A percentile compares a stretch with the other conserved stretches of the same genome.
Conservation (phyloP, 2,797 vertebrate genomes). For the Cryptoblepharus egeriae region DNA sequence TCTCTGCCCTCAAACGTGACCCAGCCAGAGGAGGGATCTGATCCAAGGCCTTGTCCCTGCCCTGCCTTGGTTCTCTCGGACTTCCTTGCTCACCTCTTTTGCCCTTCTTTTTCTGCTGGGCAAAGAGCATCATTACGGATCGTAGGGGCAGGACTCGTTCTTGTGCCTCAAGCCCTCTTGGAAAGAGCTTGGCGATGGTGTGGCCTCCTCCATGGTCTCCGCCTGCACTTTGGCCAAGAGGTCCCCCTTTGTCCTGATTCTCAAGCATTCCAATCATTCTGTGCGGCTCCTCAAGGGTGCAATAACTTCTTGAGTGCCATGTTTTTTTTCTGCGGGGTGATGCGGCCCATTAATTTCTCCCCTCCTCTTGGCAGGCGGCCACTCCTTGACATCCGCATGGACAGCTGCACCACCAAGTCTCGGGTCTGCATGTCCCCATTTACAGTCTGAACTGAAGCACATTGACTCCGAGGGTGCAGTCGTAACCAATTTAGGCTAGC, state of each 20-base stretch:
- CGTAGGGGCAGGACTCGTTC: background rate
- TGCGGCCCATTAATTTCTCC: background rate
- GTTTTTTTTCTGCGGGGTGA: background rate
- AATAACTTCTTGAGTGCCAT: background rate
- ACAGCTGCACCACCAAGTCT: background rate
- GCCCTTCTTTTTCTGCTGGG: background rate
- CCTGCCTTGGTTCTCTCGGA: background rate
- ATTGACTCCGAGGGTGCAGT: background rate
- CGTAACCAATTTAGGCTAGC: too few species aligned
- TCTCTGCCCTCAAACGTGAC: too few species aligned
- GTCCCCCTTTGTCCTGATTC: slow-evolving; percentile 22
- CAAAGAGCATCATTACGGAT: too few species aligned
- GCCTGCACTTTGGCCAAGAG: background rate
- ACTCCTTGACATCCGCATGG: background rate
- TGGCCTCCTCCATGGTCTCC: background rate
- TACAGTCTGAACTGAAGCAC: background rate
- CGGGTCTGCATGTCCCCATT: too few species aligned
- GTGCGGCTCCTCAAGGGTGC: slow-evolving; percentile 18
- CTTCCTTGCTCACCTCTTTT: background rate
- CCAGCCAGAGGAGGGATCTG: too few species aligned
- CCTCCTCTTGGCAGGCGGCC: background rate
- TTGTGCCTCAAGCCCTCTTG: background rate
- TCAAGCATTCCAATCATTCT: slow-evolving; percentile 28
- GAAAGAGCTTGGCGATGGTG: background rate
- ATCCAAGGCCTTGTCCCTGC: too few species aligned